phyloP scores from a whole-genome alignment of 2,113 vertebrate genomes.

The Tetrao urogallus region DNA sequence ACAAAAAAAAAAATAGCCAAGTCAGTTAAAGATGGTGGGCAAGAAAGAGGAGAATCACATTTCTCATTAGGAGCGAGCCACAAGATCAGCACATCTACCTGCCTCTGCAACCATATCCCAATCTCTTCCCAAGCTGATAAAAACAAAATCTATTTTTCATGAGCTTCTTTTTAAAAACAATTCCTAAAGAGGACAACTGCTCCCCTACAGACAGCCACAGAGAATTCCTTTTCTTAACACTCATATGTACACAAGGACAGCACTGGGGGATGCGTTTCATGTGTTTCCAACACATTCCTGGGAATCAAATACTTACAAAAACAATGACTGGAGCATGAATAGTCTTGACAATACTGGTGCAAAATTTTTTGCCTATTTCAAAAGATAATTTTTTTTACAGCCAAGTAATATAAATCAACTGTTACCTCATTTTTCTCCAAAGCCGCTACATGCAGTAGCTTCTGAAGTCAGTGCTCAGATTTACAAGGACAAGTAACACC shows the following conservation, averaged over 20 bases:
- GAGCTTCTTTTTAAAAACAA: not conserved
- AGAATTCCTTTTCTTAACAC: not conserved
- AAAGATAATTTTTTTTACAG: not conserved
- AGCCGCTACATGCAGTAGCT: not conserved
- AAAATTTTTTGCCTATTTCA: not conserved
- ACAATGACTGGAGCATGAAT: not conserved
- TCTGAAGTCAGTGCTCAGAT: not conserved
- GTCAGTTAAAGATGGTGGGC: not conserved
- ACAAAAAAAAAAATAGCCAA: not conserved
- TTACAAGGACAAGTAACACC: not conserved
- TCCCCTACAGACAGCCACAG: not conserved
- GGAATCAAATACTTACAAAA: not conserved
- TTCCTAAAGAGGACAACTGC: not conserved
- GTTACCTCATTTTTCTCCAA: not conserved
- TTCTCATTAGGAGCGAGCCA: not conserved
- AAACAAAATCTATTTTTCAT: not conserved
- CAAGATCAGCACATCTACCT: not conserved
- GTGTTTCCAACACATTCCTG: not conserved
- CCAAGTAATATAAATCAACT: not conserved
- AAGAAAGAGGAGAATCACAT: not conserved
- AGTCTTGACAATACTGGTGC: not conserved
- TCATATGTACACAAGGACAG: not conserved
- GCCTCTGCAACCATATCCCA: not conserved
- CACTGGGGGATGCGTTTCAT: not conserved
- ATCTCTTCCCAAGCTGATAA: not conserved